Percentiles rank a stretch among this genome's conserved stretches.
phyloP scores from a whole-genome alignment of 2,113 vertebrate genomes.

The Xiphophorus maculatus region DNA sequence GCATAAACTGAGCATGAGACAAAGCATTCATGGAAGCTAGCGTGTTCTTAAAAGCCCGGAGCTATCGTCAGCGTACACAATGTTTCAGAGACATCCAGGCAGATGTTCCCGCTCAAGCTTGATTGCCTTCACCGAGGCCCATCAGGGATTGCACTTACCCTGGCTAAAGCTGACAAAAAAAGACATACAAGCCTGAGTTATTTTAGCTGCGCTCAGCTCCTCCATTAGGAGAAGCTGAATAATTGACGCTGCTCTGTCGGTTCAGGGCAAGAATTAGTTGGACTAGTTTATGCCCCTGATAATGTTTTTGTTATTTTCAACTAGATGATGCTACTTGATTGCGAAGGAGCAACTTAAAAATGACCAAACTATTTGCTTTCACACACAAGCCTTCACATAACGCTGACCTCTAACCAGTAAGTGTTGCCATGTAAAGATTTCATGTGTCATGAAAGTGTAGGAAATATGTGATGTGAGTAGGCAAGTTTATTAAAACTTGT shows the following conservation, averaged over 20 bases:
- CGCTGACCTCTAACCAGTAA: no score
- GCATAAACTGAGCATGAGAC: slow-evolving; percentile 31
- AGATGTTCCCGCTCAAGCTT: slow-evolving; percentile 72
- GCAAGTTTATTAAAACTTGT: no score
- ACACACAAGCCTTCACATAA: no score
- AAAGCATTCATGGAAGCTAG: slow-evolving; percentile 18
- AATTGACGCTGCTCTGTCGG: slow-evolving; percentile 63
- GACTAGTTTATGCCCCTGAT: slow-evolving; percentile 3
- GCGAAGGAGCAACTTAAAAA: no score
- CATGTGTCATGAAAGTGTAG: no score
- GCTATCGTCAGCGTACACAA: slow-evolving; percentile 71
- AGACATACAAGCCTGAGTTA: slow-evolving; percentile 49
- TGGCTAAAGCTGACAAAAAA: slow-evolving; percentile 39
- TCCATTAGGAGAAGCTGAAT: slow-evolving; percentile 71
- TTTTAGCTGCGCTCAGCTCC: slow-evolving; percentile 63
- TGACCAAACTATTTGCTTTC: no score
- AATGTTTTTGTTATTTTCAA: no score
- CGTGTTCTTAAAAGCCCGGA: slow-evolving; percentile 72
- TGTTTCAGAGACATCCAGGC: slow-evolving; percentile 65
- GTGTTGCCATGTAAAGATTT: no score
- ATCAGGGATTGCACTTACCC: slow-evolving; percentile 78
- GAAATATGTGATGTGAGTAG: no score
- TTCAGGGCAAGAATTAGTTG: slow-evolving; percentile 42
- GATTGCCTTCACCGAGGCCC: slow-evolving; percentile 65
- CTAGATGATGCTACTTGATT: not conserved